Conservation (phyloP, 2,797 vertebrate genomes). For the Sebastes cheni region DNA sequence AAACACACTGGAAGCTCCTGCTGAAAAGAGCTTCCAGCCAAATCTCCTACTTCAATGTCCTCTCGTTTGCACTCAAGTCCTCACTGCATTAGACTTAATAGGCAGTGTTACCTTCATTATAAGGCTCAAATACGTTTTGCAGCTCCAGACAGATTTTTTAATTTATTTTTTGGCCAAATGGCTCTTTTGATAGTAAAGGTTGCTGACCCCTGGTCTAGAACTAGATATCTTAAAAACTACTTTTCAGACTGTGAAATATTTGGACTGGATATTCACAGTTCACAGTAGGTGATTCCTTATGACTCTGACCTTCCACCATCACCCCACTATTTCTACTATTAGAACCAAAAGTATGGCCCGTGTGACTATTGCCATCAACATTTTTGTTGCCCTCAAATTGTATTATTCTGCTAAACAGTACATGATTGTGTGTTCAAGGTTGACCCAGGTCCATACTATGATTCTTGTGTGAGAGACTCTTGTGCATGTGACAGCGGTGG, state of each 20-base stretch:
- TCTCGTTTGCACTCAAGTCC: too few relatives aligned
- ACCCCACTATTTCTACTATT: not conserved
- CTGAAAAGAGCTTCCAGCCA: too few relatives aligned
- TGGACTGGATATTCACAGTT: not conserved
- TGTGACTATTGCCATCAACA: not conserved
- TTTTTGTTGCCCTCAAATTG: not conserved
- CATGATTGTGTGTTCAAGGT: conserved; percentile 78
- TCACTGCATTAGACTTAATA: too few relatives aligned
- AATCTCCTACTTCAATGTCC: too few relatives aligned
- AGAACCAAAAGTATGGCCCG: not conserved
- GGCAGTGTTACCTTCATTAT: too few relatives aligned
- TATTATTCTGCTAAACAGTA: not conserved
- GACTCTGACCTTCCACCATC: not conserved
- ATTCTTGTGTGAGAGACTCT: conserved; percentile 90
- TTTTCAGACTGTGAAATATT: not conserved
- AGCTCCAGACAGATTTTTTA: too few relatives aligned
- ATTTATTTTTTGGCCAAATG: too few relatives aligned
- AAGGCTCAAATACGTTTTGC: too few relatives aligned
- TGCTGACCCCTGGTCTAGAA: not conserved
- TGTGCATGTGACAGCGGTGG: conserved; percentile 92
- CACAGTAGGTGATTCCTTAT: too few relatives aligned
- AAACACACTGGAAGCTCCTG: too few relatives aligned
- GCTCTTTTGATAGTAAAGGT: too few relatives aligned
- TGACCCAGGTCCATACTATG: conserved; percentile 87
- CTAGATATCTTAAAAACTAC: not conserved